Evolutionary conservation across 1,140 invertebrate species (phyloP), one percentile per base, ranked within the genome.

Genomic region (Orchesella cincta): DNA sequence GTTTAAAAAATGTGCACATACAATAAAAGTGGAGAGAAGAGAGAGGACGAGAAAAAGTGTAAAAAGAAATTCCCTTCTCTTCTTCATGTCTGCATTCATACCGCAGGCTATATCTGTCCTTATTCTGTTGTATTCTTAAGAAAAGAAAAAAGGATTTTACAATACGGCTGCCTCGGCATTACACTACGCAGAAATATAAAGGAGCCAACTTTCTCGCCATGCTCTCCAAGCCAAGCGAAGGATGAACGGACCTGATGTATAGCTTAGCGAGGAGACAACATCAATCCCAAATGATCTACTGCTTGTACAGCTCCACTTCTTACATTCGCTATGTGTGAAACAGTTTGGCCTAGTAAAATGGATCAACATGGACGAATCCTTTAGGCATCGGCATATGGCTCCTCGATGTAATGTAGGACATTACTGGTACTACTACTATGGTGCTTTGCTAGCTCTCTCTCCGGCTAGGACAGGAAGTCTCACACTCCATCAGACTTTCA

Each of bases 201-300:
- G 39, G 39, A 46, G 52, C 52, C 52, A 14, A 57, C 23, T 26
- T 26, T 57, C 52, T 57, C 52, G 52, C 52, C 23, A n/a, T 26
- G 8, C 52, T 57, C 52, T 57, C 23, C 5, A 3, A 14, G 12
- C 29, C 29, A 67, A 67, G 62, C 26, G 29, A 16, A 33, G 62
- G 28, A 33, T 67, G 62, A 67, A 26, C 23, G 23, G 52, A 12
- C 52, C 52, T 57, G 52, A 57, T 57, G 52, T 57, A 57, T 57
- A 57, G 52, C 52, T 57, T 57, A 57, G 14, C 8, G 39, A 36
- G 31, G 54, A 64, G 76, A 77, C 76, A 77, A 23, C 62, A 74
- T 74, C 76, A 77, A 77, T 77, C 76, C 76, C 71, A 52, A 77
- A 67, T 77, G 76, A 77, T 77, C 29, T 77, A 77, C 34, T 67